Evolutionary conservation across 2,113 vertebrate genomes (phyloP), one percentile per base, ranked within the genome.

Genomic region (Scartelaos histophorus): DNA sequence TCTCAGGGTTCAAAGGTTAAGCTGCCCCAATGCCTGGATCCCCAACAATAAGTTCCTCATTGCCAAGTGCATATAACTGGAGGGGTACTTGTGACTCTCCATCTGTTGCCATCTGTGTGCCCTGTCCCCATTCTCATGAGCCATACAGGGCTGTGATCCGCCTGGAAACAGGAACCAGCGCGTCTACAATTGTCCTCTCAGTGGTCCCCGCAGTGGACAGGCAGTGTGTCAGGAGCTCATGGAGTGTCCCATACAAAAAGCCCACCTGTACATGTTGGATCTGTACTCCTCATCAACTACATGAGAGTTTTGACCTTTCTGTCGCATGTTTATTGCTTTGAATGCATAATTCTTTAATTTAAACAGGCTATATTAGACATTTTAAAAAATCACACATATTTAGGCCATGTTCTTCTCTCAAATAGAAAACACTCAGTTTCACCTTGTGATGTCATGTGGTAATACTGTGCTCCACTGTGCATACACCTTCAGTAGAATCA

Each of bases 101-200:
- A 93, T 94, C 91, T 94, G 93, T 77, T 87, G 88, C 93, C 92
- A 93, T 93, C 91, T 93, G 91, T 83, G 76, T 81, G 76, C 76
- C 22, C 84, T 88, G 90, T 89, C 85, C 90, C 76, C 81, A 78
- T 90, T 92, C 86, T 82, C 54, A 68, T 67, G 74, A 54, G 78
- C 76, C 82, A 83, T 73, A 73, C 67, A 84, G 60, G 68, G 49
- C 73, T 79, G 74, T 67, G 83, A 86, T 87, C 77, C 82, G 72
- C 78, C 81, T 77, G 69, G 70, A 65, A 82, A 87, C 83, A 84
- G 82, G 74, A 69, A 69, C 76, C 51, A 66, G 73, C 74, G 71
- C 4, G 58, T 68, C 56, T 38, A 74, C 73, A 85, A 90, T 88
- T 80, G 85, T 86, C 86, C 82, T 83, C 87, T 82, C 74, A 66